Evolutionary conservation across 1,140 invertebrate genomes (phyloP).

Genomic region (Zaprionus nigranus): DNA sequence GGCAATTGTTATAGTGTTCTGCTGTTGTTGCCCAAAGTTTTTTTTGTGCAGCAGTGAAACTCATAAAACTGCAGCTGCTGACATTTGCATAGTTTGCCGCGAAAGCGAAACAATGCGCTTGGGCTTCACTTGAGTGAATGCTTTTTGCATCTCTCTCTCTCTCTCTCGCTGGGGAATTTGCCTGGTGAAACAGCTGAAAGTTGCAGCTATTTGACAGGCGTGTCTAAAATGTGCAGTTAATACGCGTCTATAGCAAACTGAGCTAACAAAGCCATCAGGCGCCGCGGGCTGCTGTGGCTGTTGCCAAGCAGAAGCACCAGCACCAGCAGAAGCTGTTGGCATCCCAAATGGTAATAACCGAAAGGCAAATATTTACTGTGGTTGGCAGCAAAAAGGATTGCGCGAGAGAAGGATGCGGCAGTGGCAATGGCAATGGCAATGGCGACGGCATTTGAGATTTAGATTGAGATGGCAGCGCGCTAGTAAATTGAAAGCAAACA

Average conservation of each 20-base stretch:
- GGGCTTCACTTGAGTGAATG: constrained; percentile 2
- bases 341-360: constrained; percentile 58
- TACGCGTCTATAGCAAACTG: constrained; percentile 35
- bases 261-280: constrained; percentile 40
- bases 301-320: background rate
- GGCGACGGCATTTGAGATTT: constrained; percentile 27
- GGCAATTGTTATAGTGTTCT: no score
- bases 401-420: constrained; percentile 12
- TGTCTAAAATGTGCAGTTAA: constrained; percentile 69
- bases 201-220: constrained; percentile 71
- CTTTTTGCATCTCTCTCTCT: background rate
- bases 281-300: background rate
- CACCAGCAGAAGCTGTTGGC: constrained; percentile 40
- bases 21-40: constrained; percentile 4
- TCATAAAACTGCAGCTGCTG: constrained; percentile 39
- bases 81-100: constrained; percentile 54
- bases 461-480: constrained; percentile 43
- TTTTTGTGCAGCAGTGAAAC: background rate
- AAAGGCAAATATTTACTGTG: constrained; percentile 70
- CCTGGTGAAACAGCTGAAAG: constrained; percentile 51
- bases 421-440: constrained; percentile 25
- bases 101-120: constrained; percentile 71
- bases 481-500: constrained; percentile 79
- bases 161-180: constrained; percentile 33
- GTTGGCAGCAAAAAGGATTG: constrained; percentile 45